Percentiles rank a stretch among this genome's conserved stretches.
These are phyloP conservation scores for Rhagologus leucostigma DNA, from an alignment of 2,113 vertebrate genomes.

Conservation along the genomic window DNA sequence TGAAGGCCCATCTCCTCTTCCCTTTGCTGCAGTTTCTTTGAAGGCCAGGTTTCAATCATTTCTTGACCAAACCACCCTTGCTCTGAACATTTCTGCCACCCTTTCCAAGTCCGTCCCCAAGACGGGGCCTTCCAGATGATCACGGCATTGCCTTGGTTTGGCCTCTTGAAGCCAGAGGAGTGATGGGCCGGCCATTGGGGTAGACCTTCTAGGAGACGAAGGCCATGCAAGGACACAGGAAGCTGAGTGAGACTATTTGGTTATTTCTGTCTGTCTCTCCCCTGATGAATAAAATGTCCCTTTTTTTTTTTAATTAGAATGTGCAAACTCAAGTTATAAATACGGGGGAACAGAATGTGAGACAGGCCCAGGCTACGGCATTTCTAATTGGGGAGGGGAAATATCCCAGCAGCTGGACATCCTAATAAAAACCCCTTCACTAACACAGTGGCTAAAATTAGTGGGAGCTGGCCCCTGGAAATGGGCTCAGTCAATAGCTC, in stretches of 20 bases:
- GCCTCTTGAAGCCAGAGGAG: not conserved
- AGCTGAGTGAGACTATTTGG: not conserved
- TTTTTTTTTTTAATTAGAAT: slow-evolving; percentile 38
- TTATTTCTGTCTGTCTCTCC: slow-evolving; percentile 28
- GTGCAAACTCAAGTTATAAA: slow-evolving; percentile 73
- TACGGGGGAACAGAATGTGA: slow-evolving; percentile 76
- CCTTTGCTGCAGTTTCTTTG: not conserved
- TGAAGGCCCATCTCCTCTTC: not conserved
- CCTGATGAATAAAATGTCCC: slow-evolving; percentile 3
- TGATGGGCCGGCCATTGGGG: not conserved
- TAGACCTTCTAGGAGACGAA: not conserved
- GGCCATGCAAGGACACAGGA: slow-evolving; percentile 1
- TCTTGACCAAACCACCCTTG: not conserved
- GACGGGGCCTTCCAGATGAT: not conserved
- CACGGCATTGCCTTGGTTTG: not conserved
- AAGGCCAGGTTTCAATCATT: not conserved
- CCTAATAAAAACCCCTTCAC: slow-evolving; percentile 63
- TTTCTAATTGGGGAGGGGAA: slow-evolving; percentile 69
- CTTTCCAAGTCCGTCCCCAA: not conserved
- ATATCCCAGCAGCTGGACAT: slow-evolving; percentile 73
- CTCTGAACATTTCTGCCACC: not conserved
- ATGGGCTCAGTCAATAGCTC: not conserved
- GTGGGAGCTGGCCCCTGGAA: slow-evolving; percentile 23
- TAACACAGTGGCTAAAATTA: slow-evolving; percentile 69
- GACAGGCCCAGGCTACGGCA: not conserved